phyloP scores from a whole-genome alignment of 2,797 vertebrate species.

The Bovichtus diacanthus region DNA sequence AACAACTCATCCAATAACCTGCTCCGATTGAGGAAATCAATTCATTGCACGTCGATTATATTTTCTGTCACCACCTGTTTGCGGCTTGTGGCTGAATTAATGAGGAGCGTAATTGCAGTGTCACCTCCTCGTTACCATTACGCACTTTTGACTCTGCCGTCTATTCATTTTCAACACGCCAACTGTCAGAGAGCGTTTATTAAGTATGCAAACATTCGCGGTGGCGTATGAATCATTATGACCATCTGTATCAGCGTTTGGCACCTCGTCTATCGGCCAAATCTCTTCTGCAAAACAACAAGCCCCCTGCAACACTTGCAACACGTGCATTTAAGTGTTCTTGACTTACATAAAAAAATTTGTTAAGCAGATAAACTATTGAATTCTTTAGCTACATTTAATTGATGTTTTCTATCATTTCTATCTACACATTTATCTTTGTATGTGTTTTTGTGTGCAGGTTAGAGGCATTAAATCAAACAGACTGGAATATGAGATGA shows the following conservation, averaged over 20 bases:
- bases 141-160: slow-evolving; percentile 63
- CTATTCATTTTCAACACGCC: slow-evolving; percentile 63
- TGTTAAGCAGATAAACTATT: not conserved
- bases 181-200: slow-evolving; percentile 71
- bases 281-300: not conserved
- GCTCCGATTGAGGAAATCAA: slow-evolving; percentile 53
- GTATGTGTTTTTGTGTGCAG: slow-evolving; percentile 3
- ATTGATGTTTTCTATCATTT: not conserved
- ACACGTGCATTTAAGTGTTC: not conserved
- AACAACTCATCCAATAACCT: slow-evolving; percentile 48
- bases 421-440: not conserved
- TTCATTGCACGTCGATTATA: slow-evolving; percentile 58
- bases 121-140: slow-evolving; percentile 60
- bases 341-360: not conserved
- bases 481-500: slow-evolving; percentile 8
- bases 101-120: slow-evolving; percentile 65
- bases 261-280: not conserved
- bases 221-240: slow-evolving; percentile 50
- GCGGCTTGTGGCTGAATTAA: slow-evolving; percentile 65
- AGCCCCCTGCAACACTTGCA: not conserved
- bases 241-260: slow-evolving; percentile 67
- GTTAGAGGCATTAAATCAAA: not conserved
- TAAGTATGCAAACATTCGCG: slow-evolving; percentile 54
- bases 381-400: not conserved
- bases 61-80: slow-evolving; percentile 67